Evolutionary conservation across 2,113 vertebrate genomes (phyloP), one percentile per base, ranked within the genome.

Genomic region (Trematomus loennbergii): DNA sequence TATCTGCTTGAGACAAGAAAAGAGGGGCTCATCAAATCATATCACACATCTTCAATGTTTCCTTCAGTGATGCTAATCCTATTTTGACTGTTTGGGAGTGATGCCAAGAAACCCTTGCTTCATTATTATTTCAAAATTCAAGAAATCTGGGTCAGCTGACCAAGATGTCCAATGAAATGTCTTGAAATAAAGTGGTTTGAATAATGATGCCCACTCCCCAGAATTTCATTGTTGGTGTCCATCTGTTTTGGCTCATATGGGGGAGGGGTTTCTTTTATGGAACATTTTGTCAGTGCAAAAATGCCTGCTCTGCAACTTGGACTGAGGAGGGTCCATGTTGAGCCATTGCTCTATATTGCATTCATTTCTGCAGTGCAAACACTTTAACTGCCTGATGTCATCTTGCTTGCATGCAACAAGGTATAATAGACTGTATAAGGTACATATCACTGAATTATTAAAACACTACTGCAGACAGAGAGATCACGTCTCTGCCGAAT

Each of bases 181-280:
- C 69, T 52, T 67, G 8, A 15, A 15, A 29, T 76, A 46, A 58
- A 79, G 9, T 62, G 70, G 20, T 74, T 64, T 82, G 53, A 85
- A 83, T 78, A 71, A 75, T 80, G 52, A 68, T 61, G 62, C 63
- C 72, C 76, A 84, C 85, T 67, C 79, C 84, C 43, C 58, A 67
- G 64, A 67, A 55, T 49, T 68, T 72, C 85, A 91, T 92, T 93
- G 88, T 91, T 88, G 17, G 57, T 36, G 81, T 73, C 90, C 91
- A 89, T 94, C 88, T 93, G 90, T 67, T 67, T 71, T n/a, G 53
- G 5, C 10, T 61, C 72, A 72, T 0, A 67, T 72, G 85, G 87
- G 84, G 91, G 89, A 85, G 81, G 86, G 82, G 87, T 81, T 83
- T 52, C 25, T 71, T 67, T 66, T 48, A 49, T 64, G 11, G 52